Evolutionary conservation across 2,888 invertebrate species (phyloP).

Genomic region (Hyalella azteca): DNA sequence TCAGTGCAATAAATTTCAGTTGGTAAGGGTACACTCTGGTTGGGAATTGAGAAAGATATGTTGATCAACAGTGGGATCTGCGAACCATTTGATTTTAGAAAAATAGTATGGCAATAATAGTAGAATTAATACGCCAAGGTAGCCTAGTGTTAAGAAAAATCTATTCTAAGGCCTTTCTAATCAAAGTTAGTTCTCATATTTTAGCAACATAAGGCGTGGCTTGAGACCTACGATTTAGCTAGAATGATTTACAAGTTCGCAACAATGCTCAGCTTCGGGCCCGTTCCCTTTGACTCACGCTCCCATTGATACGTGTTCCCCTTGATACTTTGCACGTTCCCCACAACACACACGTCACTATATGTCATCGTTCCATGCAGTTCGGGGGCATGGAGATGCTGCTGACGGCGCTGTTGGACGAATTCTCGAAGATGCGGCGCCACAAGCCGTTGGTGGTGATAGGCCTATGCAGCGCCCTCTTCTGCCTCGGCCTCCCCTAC

Average conservation of each 20-base stretch:
- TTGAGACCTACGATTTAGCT: neutral
- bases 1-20: too few species aligned
- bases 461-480: slow-evolving; percentile 59
- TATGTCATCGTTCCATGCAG: slow-evolving; percentile 65
- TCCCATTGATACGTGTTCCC: neutral
- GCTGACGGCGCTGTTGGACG: slow-evolving; percentile 73
- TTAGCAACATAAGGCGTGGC: neutral
- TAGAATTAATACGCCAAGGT: too few species aligned
- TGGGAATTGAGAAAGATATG: too few species aligned
- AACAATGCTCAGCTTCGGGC: neutral
- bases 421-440: slow-evolving; percentile 62
- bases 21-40: too few species aligned
- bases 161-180: too few species aligned
- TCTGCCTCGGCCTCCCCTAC: slow-evolving; percentile 59
- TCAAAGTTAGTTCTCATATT: neutral
- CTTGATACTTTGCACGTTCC: neutral
- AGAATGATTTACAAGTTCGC: neutral
- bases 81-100: too few species aligned
- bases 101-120: too few species aligned
- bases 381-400: slow-evolving; percentile 76
- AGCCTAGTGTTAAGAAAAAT: too few species aligned
- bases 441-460: slow-evolving; percentile 60
- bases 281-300: neutral
- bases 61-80: too few species aligned
- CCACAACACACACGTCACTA: neutral